Conservation (phyloP, 2,113 vertebrate genomes). For the Hystrix brachyura region DNA sequence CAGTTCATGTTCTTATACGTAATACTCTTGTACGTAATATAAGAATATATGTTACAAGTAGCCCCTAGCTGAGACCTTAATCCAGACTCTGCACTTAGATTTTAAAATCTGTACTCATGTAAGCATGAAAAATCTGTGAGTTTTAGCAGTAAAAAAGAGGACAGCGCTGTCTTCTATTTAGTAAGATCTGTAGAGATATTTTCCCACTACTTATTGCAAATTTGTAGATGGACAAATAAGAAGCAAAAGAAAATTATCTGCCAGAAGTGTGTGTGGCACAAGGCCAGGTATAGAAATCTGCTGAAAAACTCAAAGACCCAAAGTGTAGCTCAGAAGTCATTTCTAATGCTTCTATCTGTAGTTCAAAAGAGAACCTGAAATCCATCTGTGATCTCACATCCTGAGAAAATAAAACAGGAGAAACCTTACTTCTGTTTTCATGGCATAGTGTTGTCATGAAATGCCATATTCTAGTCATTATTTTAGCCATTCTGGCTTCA, state of each 20-base stretch:
- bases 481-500: not conserved
- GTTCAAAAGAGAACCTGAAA: slow-evolving; percentile 41
- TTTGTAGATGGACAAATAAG: slow-evolving; percentile 4
- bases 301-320: not conserved
- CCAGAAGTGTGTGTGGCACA: not conserved
- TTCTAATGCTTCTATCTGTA: not conserved
- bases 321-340: not conserved
- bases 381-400: not conserved
- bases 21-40: not conserved
- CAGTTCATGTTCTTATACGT: not conserved
- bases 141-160: not conserved
- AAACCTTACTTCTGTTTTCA: not conserved
- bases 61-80: not conserved
- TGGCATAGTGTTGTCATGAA: not conserved
- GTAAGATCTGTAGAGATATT: not conserved
- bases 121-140: not conserved
- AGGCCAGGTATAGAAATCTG: not conserved
- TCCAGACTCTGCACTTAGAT: not conserved
- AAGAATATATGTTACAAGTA: not conserved
- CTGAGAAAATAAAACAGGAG: not conserved
- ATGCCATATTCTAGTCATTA: not conserved
- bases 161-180: not conserved
- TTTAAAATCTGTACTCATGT: not conserved
- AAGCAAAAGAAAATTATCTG: not conserved
- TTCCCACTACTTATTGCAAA: not conserved